Evolutionary conservation across 1,140 invertebrate species (phyloP), one percentile per base, ranked within the genome.

Genomic region (Laodelphax striatellus): DNA sequence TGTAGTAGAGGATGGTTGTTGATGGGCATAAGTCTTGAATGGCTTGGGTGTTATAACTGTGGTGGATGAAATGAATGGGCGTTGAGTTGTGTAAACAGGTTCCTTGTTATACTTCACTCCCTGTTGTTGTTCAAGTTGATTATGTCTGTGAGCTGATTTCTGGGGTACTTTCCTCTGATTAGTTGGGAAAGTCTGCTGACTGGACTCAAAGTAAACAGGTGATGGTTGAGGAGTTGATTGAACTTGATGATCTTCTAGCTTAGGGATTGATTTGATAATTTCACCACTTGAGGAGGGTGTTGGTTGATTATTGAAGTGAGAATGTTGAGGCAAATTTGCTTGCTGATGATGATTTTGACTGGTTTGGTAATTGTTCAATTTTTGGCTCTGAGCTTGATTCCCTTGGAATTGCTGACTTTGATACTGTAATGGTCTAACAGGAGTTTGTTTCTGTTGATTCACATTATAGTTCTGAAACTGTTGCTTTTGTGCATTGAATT

Each of bases 1-100:
- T 0, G 69, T 67, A 0, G 69, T 65, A 11, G 67, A 65, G 0
- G 66, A 28, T 52, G 57, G 21, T 63, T 0, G 63, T 60, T 0
- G 64, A 58, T 38, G 0, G 63, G 34, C 8, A 52, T 60, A 8
- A 46, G 43, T 61, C 57, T 1, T 42, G 61, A 41, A 55, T 67
- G n/a, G 46, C 59, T 3, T 65, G 57, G 13, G 67, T 46, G 42
- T 66, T 70, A 22, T 50, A 1, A 52, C 5, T 0, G 64, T 64
- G 3, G 70, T 65, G 13, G 64, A 46, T 0, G 68, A 60, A 16
- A 59, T 58, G 17, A 19, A 60, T 14, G 59, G 62, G 0, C 69
- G 65, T 10, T 64, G 65, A 2, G 62, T 60, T 11, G 66, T 67
- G 9, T 61, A 73, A 0, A 72, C 56, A 0, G 74, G 73, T 0